Evolutionary conservation across 2,888 invertebrate genomes (phyloP).

Genomic region (Pantelozetes paolii): DNA sequence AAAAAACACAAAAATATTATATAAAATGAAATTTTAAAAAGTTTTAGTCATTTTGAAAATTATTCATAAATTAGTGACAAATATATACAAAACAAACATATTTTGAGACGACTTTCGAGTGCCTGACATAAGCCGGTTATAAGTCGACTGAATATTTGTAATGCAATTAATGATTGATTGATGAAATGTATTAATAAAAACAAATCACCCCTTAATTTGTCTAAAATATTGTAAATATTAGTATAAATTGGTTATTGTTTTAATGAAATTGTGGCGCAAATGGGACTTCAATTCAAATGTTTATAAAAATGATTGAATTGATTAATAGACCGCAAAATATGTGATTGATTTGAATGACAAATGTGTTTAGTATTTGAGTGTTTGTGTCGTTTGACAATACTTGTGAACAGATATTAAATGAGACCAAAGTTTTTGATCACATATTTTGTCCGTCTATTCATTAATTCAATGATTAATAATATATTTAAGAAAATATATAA

Average conservation of each 20-base stretch:
- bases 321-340: neutral
- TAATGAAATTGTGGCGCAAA: constrained; percentile 23
- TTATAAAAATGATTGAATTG: neutral
- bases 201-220: constrained; percentile 27
- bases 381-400: no score
- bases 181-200: neutral
- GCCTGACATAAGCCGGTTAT: constrained; percentile 34
- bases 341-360: neutral
- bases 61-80: neutral
- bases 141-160: constrained; percentile 8
- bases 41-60: neutral
- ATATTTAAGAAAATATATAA: constrained; percentile 25
- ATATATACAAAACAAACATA: neutral
- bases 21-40: no score
- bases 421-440: neutral
- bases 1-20: no score
- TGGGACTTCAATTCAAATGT: constrained; percentile 25
- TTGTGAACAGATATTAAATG: neutral
- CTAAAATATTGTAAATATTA: constrained; percentile 26
- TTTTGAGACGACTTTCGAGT: constrained; percentile 19
- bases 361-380: no score
- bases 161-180: constrained; percentile 14
- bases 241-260: constrained; percentile 29
- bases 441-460: neutral
- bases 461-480: neutral